Evolutionary conservation across 2,113 vertebrate species (phyloP).

Genomic region (Neotoma lepida): DNA sequence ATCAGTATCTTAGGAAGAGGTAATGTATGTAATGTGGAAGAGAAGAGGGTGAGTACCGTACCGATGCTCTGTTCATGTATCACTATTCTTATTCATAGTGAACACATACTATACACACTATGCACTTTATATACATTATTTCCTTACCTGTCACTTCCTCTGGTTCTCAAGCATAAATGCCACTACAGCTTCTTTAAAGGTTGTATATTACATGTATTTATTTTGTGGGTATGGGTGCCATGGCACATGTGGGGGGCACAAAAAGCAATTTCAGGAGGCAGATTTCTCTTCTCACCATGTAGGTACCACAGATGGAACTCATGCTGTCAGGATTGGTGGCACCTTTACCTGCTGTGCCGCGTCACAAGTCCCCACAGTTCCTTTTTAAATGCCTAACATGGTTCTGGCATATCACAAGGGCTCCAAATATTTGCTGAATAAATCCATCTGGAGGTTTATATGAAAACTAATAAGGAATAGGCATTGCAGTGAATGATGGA

Average conservation of each 20-base stretch:
- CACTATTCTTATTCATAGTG: background rate
- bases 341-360: background rate
- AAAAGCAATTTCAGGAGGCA: background rate
- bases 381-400: background rate
- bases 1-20: background rate
- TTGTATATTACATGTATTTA: background rate
- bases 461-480: slow-evolving; percentile 1
- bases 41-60: background rate
- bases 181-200: background rate
- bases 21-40: background rate
- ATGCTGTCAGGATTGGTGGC: background rate
- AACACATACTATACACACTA: background rate
- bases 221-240: too few relatives aligned
- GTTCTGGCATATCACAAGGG: background rate
- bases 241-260: background rate
- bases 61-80: background rate
- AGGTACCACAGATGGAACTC: too few relatives aligned
- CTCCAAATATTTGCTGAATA: slow-evolving; percentile 37
- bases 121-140: background rate
- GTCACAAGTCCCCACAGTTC: background rate
- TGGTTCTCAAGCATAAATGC: background rate
- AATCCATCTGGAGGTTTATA: background rate
- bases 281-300: background rate
- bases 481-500: background rate
- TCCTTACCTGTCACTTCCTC: background rate